phyloP scores from a whole-genome alignment of 2,797 vertebrate species.

The Rhinatrema bivittatum region DNA sequence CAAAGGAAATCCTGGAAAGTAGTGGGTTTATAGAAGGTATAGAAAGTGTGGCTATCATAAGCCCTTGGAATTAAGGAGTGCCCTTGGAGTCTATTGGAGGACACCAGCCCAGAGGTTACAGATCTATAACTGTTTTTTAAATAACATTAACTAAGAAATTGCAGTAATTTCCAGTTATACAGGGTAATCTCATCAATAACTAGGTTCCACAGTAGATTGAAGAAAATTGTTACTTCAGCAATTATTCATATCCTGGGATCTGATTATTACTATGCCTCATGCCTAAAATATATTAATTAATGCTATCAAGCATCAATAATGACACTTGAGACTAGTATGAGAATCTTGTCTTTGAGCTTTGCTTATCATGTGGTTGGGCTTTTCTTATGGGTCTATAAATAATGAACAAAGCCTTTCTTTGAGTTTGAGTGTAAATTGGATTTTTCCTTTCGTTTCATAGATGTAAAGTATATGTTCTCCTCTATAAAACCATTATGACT shows the following conservation, averaged over 20 bases:
- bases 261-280: slow-evolving; percentile 12
- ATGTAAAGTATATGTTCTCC: slow-evolving; percentile 6
- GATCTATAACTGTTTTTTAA: too few species aligned
- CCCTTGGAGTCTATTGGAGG: too few species aligned
- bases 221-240: slow-evolving; percentile 16
- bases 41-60: too few species aligned
- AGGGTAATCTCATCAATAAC: slow-evolving; percentile 22
- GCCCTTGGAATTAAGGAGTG: too few species aligned
- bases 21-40: too few species aligned
- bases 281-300: slow-evolving; percentile 31
- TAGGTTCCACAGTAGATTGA: slow-evolving; percentile 8
- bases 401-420: slow-evolving; percentile 15
- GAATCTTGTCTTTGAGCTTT: slow-evolving; percentile 32
- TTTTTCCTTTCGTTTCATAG: slow-evolving; percentile 10
- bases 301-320: slow-evolving; percentile 28
- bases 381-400: slow-evolving; percentile 10
- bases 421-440: slow-evolving; percentile 7
- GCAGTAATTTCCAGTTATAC: slow-evolving; percentile 5
- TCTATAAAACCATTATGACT: not conserved
- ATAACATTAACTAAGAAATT: too few species aligned
- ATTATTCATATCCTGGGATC: slow-evolving; percentile 16
- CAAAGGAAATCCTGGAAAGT: too few species aligned
- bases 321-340: slow-evolving; percentile 22
- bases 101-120: too few species aligned
- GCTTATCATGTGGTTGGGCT: slow-evolving; percentile 17